Conservation (phyloP, 2,797 vertebrate species). For the Otolemur crassicaudatus region DNA sequence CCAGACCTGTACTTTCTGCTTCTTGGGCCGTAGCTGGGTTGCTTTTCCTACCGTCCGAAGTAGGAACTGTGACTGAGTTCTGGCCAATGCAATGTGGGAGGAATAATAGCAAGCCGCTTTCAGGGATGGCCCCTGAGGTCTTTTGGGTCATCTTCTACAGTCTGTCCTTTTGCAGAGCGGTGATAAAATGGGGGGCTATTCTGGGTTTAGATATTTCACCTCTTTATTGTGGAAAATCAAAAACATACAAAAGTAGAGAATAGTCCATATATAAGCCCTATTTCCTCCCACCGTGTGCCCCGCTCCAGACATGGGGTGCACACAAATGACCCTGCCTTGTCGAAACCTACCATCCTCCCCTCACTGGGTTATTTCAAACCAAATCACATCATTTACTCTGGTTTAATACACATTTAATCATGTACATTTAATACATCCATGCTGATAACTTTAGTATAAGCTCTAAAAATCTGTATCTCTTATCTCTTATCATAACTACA, state of each 20-base stretch:
- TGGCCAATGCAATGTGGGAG: background rate
- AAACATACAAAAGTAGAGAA: background rate
- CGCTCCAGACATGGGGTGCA: background rate
- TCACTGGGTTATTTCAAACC: background rate
- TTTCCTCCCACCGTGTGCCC: background rate
- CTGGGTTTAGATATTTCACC: background rate
- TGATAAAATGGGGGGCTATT: background rate
- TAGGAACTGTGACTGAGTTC: background rate
- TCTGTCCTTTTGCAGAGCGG: background rate
- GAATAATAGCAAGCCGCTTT: background rate
- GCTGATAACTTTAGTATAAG: background rate
- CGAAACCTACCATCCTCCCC: background rate
- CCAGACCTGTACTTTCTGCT: background rate
- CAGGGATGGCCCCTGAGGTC: background rate
- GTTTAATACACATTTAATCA: background rate
- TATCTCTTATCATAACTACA: background rate
- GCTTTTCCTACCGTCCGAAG: background rate
- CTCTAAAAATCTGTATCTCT: background rate
- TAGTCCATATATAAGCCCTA: background rate
- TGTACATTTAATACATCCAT: background rate
- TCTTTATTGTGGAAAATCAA: background rate
- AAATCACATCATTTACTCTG: background rate
- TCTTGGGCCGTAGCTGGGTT: background rate
- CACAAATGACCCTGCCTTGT: fast-evolving
- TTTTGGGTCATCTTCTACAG: background rate